Base-by-base conservation (phyloP, 1,140 invertebrate genomes). In the Leptonema lineaticorne region DNA sequence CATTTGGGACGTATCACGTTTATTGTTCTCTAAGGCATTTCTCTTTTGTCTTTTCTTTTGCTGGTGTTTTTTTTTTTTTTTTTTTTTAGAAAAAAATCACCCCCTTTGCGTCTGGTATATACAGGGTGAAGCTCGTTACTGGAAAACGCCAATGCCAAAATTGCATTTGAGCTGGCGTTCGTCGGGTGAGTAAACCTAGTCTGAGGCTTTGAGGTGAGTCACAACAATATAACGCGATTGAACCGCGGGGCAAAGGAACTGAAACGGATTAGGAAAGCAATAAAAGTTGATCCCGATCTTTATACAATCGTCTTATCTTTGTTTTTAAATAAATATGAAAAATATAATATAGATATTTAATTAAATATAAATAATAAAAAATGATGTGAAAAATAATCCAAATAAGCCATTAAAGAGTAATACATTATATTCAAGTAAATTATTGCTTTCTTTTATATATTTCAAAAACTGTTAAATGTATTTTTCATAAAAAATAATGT, bases 141-240 rank as follows among this genome's bases (percentile, higher is more conserved):
- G 41, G 28, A 57, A 66, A 58, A 67, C 68, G 62, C n/a, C n/a
- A n/a, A n/a, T n/a, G n/a, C 37, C 58, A 50, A 65, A 72, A 72
- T 72, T 72, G 70, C 68, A 72, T 69, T 72, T 67, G 68, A 69
- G 70, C 50, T 48, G 64, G 46, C 62, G 63, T 68, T 71, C 65
- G 37, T 65, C 14, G 58, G 69, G 45, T 58, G 22, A 70, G 29
- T 66, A 29, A 68, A 46, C 20, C 50, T n/a, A 26, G 8, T 22
- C 58, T 16, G 14, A 7, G 64, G 64, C 69, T 68, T 64, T 71
- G 69, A 71, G 69, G 59, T 46, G 60, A 30, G 58, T 18, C 62
- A 14, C 45, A 58, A 66, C 59, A 70, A 53, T 62, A 67, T 67
- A 67, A 70, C 46, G 63, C 53, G 45, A 48, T 37, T 56, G 63